phyloP scores from a whole-genome alignment of 2,797 vertebrate genomes.

The Rhincodon typus region DNA sequence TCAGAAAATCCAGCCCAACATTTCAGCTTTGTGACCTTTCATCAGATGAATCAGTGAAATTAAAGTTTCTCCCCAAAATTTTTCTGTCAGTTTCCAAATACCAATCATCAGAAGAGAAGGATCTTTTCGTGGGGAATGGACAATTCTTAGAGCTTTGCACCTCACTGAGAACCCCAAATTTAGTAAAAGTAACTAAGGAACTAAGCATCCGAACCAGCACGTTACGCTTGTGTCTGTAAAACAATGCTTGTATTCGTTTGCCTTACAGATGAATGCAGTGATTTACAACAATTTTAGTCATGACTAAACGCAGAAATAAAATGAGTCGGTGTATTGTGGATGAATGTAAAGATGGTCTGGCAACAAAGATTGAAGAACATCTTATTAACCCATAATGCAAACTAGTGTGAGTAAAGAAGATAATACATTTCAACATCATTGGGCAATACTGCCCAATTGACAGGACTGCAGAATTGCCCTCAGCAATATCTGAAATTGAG shows the following conservation, averaged over 20 bases:
- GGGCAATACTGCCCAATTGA: neutral
- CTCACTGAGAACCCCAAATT: neutral
- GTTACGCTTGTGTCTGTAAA: neutral
- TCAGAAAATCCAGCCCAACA: too few species aligned
- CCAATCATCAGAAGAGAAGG: neutral
- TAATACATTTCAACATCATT: neutral
- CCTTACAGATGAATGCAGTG: neutral
- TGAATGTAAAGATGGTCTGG: neutral
- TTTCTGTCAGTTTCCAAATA: neutral
- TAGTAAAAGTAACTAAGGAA: neutral
- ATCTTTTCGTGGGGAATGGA: neutral
- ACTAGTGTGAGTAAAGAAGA: neutral
- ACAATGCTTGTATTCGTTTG: neutral
- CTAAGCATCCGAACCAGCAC: too few species aligned
- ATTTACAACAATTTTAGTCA: neutral
- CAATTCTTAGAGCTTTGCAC: neutral
- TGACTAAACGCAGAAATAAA: conserved; percentile 11
- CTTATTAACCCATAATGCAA: conserved; percentile 8
- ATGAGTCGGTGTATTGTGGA: neutral
- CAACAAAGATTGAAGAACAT: neutral
- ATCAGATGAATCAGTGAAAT: neutral
- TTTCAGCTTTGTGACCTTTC: neutral
- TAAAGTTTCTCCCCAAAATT: neutral
- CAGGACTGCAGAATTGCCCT: neutral
- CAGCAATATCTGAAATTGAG: conserved; percentile 1